These are phyloP conservation scores for Solenodon paradoxus DNA, from an alignment of 2,113 vertebrate species.

Conservation along the genomic window DNA sequence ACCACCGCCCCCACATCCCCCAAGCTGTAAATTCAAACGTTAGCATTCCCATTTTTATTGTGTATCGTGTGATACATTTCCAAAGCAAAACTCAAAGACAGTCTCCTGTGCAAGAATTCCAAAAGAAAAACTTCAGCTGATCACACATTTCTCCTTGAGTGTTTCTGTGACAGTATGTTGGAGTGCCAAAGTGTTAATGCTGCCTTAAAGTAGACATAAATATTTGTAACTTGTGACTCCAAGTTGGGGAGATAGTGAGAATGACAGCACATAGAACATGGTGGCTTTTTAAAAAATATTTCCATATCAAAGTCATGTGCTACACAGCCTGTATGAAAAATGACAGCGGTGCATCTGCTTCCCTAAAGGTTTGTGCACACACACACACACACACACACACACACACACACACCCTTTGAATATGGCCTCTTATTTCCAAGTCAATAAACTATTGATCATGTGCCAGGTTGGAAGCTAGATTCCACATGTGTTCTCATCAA, in stretches of 20 bases:
- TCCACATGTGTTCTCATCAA: not conserved
- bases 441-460: not conserved
- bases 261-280: not conserved
- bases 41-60: not conserved
- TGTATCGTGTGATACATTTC: not conserved
- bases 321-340: not conserved
- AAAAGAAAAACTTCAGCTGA: not conserved
- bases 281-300: not conserved
- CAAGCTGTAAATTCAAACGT: not conserved
- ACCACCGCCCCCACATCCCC: too few relatives aligned
- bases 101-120: not conserved
- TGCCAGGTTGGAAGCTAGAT: not conserved
- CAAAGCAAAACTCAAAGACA: not conserved
- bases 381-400: not conserved
- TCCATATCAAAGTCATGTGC: not conserved
- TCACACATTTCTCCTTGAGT: not conserved
- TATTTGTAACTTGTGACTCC: not conserved
- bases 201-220: constrained; percentile 17
- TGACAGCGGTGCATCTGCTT: not conserved
- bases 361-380: accelerated
- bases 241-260: not conserved
- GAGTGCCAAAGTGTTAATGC: not conserved
- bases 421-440: not conserved
- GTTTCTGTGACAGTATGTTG: not conserved
- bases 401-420: not conserved